Base-by-base conservation (phyloP, 2,797 vertebrate species). In the Sebastolobus alascanus region DNA sequence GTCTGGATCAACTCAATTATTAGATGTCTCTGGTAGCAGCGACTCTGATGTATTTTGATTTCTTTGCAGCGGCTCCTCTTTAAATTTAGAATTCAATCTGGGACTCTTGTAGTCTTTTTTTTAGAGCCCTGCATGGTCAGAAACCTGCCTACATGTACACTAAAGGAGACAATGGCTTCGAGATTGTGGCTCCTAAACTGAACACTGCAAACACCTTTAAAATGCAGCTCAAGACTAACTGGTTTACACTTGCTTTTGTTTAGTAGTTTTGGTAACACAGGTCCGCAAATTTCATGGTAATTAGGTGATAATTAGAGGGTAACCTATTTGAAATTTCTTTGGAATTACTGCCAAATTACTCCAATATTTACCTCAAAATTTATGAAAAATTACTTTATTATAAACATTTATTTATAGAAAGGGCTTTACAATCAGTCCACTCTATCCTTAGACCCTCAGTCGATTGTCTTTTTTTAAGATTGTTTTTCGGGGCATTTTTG, bases 1-100 rank as follows among this genome's bases (percentile, higher is more conserved):
- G 31, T 40, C 16, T 20, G 38, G 33, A 76, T 73, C 27, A 9
- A 14, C 43, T 77, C 27, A 33, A 20, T 65, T 73, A 75, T 64
- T 61, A 60, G 59, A 80, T 31, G 5, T 73, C 55, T 43, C 40
- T 43, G 27, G 35, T 68, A 11, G 69, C 40, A 56, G 76, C 13
- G 29, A 14, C 29, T 65, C 55, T 68, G 43, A 66, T 74, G 25
- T 20, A 9, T 68, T 77, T 73, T 52, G n/a, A 73, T 64, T 73
- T 69, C 11, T 64, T 61, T 75, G 9, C 37, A 33, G 12, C 9
- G 7, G 5, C n/a, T 66, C 9, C 12, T 70, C 50, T 74, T 73
- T 33, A 46, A 52, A 58, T 59, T 68, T 52, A 40, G 46, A 22
- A 9, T 56, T 66, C 1, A 56, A 35, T 52, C 64, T 0, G 20